These are phyloP conservation scores for Grus americana DNA, from an alignment of 2,113 vertebrate species.

Conservation along the genomic window DNA sequence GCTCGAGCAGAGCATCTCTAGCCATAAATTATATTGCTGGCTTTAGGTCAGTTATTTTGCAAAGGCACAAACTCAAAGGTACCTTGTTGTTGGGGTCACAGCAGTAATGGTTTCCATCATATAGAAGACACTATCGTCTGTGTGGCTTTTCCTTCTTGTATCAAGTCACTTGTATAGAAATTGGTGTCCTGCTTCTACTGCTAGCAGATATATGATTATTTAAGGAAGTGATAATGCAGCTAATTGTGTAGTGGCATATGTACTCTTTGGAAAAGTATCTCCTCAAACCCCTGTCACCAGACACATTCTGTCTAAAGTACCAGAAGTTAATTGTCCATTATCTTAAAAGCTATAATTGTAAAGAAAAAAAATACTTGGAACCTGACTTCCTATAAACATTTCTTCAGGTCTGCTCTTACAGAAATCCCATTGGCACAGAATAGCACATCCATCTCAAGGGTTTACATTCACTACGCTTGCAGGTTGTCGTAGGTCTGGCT, in stretches of 20 bases:
- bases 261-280: not conserved
- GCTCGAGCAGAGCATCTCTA: not conserved
- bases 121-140: not conserved
- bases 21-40: not conserved
- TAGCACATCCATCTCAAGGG: not conserved
- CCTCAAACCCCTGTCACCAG: not conserved
- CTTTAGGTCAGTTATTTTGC: not conserved
- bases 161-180: not conserved
- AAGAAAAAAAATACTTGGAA: not conserved
- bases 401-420: not conserved
- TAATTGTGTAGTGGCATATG: not conserved
- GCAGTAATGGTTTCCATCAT: not conserved
- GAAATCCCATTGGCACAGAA: not conserved
- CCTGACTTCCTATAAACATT: not conserved
- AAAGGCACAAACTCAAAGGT: not conserved
- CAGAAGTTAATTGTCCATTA: not conserved
- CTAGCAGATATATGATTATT: not conserved
- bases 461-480: fast-evolving
- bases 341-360: not conserved
- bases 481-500: not conserved
- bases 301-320: not conserved
- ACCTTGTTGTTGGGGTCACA: not conserved
- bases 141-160: not conserved
- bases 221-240: not conserved
- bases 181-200: not conserved